Conservation (phyloP, 2,113 vertebrate genomes). For the Xenopus laevis region DNA sequence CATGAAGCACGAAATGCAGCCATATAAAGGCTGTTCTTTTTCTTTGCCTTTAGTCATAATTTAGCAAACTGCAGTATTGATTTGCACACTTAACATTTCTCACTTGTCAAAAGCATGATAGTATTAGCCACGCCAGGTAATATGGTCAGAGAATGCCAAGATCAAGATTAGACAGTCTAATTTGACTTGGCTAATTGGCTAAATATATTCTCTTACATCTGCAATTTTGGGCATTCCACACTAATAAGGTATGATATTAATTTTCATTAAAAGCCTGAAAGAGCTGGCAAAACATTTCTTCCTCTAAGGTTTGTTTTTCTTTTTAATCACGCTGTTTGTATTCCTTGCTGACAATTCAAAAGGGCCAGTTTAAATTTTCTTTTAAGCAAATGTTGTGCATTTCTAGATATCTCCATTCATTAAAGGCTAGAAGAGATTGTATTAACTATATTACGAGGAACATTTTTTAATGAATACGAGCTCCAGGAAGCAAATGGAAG, state of each 20-base stretch:
- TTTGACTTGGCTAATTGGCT: conserved; percentile 69
- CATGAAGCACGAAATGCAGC: background rate
- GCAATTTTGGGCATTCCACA: conserved; percentile 58
- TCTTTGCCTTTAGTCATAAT: background rate
- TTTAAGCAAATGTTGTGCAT: conserved; percentile 49
- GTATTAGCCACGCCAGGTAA: conserved; percentile 52
- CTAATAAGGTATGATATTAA: conserved; percentile 67
- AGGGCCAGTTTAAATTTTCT: conserved; percentile 19
- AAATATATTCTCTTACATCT: conserved; percentile 65
- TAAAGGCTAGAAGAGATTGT: background rate
- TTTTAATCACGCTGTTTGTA: conserved; percentile 54
- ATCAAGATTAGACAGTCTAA: conserved; percentile 57
- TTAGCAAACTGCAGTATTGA: conserved; percentile 48
- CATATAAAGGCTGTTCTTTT: background rate
- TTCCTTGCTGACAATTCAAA: conserved; percentile 45
- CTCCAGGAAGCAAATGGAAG: background rate
- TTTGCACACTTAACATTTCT: conserved; percentile 50
- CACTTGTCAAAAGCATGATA: conserved; percentile 55
- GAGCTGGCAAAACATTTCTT: conserved; percentile 65
- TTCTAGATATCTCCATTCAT: conserved; percentile 17
- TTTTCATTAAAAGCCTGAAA: conserved; percentile 70
- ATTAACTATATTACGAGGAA: background rate
- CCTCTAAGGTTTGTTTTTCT: conserved; percentile 57
- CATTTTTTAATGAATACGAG: conserved; percentile 3
- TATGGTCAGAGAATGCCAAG: conserved; percentile 53